A percentile compares a stretch with the other conserved stretches of the same genome.
Evolutionary conservation across 2,888 invertebrate species (phyloP).

Genomic region (Netelia virgata): DNA sequence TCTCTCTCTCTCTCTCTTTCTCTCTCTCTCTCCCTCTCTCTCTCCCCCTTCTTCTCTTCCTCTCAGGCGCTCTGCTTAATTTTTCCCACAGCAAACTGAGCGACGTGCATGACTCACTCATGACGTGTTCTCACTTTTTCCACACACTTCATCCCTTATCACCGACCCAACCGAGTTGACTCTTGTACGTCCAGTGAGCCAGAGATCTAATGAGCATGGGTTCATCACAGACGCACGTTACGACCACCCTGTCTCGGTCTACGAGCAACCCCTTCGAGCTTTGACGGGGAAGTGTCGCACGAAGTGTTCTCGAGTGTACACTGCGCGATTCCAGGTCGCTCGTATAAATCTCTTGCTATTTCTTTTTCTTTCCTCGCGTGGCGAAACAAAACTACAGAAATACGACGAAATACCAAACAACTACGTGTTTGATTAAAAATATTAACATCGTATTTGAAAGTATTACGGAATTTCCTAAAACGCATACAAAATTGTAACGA

Average conservation of each 20-base stretch:
- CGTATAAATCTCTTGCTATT: neutral
- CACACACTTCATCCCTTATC: slow-evolving; percentile 25
- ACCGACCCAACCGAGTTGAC: neutral
- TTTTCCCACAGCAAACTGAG: no score
- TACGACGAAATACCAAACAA: neutral
- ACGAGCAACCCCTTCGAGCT: slow-evolving; percentile 5
- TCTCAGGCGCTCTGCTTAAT: neutral
- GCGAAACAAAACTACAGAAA: neutral
- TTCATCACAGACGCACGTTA: neutral
- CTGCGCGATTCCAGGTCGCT: neutral
- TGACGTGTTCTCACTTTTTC: slow-evolving; percentile 13
- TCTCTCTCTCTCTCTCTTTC: no score
- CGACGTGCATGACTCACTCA: no score
- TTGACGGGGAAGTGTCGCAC: slow-evolving; percentile 1
- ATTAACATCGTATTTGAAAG: neutral
- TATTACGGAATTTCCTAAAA: no score
- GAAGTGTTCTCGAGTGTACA: neutral
- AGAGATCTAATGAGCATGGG: neutral
- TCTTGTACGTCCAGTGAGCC: neutral
- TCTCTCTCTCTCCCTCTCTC: slow-evolving; percentile 7
- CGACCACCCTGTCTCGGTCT: neutral
- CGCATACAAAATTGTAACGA: no score
- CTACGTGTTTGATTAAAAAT: no score
- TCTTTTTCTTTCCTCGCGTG: neutral
- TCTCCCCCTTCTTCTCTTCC: neutral